These are phyloP conservation scores for Falcaria lacertinaria DNA, from an alignment of 2,888 invertebrate species.

Conservation along the genomic window DNA sequence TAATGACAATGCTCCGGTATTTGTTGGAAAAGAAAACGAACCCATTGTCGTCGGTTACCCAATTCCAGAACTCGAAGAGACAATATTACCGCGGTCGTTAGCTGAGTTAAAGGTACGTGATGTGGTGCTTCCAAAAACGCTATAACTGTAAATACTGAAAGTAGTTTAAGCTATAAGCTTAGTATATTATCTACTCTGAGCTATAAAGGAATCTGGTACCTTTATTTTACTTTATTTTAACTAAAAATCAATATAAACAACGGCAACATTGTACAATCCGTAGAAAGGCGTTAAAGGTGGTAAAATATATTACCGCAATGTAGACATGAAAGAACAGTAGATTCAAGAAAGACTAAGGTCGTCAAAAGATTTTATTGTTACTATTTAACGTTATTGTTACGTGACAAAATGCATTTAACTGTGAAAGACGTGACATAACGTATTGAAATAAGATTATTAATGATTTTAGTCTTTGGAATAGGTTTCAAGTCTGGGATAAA, in stretches of 20 bases:
- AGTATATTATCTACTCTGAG: no score
- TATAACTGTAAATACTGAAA: neutral
- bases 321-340: neutral
- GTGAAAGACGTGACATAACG: no score
- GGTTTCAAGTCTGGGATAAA: no score
- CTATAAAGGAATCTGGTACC: no score
- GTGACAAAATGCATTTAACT: no score
- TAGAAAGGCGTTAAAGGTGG: no score
- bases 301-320: neutral
- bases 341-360: neutral
- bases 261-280: no score
- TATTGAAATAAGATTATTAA: no score
- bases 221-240: no score
- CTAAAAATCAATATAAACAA: no score
- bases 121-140: neutral
- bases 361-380: neutral
- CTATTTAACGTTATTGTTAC: no score
- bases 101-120: conserved; percentile 61
- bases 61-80: conserved; percentile 46
- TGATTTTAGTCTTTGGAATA: no score
- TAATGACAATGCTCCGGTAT: conserved; percentile 75
- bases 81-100: conserved; percentile 63
- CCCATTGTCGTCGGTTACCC: conserved; percentile 73
- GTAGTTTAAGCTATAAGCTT: neutral
- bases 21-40: conserved; percentile 49